phyloP scores from a whole-genome alignment of 2,113 vertebrate species.

The cat (Felis catus) region DNA sequence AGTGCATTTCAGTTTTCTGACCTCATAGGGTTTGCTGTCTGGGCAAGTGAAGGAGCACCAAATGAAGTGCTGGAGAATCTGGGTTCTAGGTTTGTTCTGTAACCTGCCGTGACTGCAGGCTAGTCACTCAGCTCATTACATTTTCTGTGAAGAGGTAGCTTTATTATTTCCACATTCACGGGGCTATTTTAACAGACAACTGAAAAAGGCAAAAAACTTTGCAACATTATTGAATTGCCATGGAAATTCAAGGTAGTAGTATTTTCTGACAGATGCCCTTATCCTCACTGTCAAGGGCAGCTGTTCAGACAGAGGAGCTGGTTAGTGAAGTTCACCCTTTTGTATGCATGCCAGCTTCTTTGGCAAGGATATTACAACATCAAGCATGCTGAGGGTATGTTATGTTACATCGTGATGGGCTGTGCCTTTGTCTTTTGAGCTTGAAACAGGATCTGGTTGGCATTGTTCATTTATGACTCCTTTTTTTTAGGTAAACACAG shows the following conservation, averaged over 20 bases:
- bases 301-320: background rate
- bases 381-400: background rate
- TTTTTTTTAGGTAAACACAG: slow-evolving; percentile 93
- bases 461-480: background rate
- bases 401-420: background rate
- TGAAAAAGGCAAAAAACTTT: background rate
- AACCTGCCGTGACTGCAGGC: background rate
- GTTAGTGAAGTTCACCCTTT: background rate
- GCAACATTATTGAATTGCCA: background rate
- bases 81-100: background rate
- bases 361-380: background rate
- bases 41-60: background rate
- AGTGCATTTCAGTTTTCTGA: background rate
- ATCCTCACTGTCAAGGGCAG: background rate
- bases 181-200: background rate
- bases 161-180: background rate
- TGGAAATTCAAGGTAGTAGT: background rate
- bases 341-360: background rate
- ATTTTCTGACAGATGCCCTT: background rate
- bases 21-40: background rate
- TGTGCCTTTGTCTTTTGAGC: background rate
- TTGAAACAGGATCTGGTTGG: background rate
- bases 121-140: background rate
- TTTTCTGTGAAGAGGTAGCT: background rate
- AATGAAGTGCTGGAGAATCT: background rate